Evolutionary conservation across 2,797 vertebrate species (phyloP).

Genomic region (Carcharodon carcharias): DNA sequence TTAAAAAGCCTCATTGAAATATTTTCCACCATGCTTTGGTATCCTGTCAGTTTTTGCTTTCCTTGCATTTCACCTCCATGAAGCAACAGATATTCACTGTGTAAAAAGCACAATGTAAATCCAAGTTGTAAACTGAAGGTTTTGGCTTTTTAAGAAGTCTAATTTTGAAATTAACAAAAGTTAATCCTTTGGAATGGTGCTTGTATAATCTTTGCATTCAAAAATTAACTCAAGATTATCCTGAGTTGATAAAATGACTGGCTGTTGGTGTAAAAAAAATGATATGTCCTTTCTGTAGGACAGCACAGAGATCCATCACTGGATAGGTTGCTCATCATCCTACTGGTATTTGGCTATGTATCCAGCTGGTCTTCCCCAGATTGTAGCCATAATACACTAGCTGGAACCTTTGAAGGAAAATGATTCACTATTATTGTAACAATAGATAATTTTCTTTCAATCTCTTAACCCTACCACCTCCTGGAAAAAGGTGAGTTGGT

Average conservation of each 20-base stretch:
- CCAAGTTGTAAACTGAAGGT: neutral
- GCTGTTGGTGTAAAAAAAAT: too few relatives aligned
- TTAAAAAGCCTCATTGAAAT: neutral
- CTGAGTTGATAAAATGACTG: neutral
- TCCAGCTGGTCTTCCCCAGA: neutral
- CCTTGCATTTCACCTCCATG: neutral
- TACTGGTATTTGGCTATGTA: neutral
- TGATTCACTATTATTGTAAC: too few relatives aligned
- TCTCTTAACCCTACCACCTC: neutral
- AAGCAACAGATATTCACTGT: neutral
- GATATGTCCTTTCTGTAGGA: neutral
- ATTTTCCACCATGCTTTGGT: neutral
- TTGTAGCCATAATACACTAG: neutral
- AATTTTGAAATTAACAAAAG: neutral
- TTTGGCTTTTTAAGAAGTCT: neutral
- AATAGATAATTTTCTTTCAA: neutral
- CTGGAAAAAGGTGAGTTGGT: neutral
- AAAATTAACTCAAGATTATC: neutral
- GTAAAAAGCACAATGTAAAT: neutral
- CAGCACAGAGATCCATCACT: neutral
- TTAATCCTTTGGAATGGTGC: neutral
- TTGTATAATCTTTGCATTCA: neutral
- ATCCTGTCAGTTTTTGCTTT: neutral
- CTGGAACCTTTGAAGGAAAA: neutral
- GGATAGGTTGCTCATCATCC: neutral